Percentiles rank a stretch among this genome's conserved stretches.
Conservation (phyloP, 2,888 invertebrate genomes). For the Mythimna lalbum region DNA sequence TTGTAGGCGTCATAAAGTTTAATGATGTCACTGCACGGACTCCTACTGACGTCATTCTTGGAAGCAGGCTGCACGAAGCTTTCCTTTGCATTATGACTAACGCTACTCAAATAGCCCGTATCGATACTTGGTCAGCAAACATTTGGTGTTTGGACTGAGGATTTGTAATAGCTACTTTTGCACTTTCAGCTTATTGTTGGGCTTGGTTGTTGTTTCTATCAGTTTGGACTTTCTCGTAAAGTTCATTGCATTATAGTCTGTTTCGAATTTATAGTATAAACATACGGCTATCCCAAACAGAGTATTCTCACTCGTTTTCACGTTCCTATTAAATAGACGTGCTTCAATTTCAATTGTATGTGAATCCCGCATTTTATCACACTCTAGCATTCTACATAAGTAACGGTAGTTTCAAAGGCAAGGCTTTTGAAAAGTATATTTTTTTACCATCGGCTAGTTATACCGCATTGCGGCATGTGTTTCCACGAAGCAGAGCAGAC, state of each 20-base stretch:
- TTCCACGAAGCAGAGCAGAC: conserved; percentile 61
- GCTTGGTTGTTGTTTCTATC: background rate
- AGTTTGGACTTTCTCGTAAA: background rate
- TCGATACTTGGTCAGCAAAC: conserved; percentile 24
- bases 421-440: conserved; percentile 23
- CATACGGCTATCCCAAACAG: background rate
- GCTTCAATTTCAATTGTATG: background rate
- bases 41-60: conserved; percentile 39
- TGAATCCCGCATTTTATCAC: conserved; percentile 2
- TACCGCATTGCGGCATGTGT: conserved; percentile 66
- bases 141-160: conserved; percentile 18
- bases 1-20: conserved; percentile 29
- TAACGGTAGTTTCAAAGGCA: conserved; percentile 23
- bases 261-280: background rate
- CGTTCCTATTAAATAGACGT: background rate
- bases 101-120: conserved; percentile 28
- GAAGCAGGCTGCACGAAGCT: conserved; percentile 38
- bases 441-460: conserved; percentile 37
- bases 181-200: conserved; percentile 5
- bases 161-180: conserved; percentile 9
- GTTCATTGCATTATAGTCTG: background rate
- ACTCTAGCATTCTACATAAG: background rate
- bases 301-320: background rate
- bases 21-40: conserved; percentile 40
- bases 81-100: conserved; percentile 42